Evolutionary conservation across 2,888 invertebrate genomes (phyloP), one percentile per base, ranked within the genome.

Genomic region (Apodemia mormo): DNA sequence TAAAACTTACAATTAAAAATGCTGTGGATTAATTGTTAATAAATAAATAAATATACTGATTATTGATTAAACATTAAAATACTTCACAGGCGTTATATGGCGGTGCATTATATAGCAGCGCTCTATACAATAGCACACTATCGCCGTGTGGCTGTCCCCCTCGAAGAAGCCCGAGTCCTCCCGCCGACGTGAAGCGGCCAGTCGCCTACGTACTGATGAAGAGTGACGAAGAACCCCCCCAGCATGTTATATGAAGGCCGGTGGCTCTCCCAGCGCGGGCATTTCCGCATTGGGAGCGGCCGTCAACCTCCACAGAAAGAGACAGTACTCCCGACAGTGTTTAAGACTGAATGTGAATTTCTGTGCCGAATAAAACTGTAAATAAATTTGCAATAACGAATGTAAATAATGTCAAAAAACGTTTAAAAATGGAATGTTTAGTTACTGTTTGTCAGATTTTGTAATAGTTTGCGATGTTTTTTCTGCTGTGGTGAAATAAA

Each of bases 191-290:
- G 66, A 92, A 92, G 76, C 93, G 95, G 56, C 94, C 94, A 9
- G 90, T 95, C 6, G 95, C 95, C 52, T 95, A 95, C 84, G 94
- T 95, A 70, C 93, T 95, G 75, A 94, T 95, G 94, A 95, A 95
- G 87, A 94, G 94, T 64, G 94, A 94, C 78, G 93, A 94, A 78
- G 94, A 94, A 75, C 92, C 92, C 0, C 93, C 93, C 2, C 94
- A 95, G 72, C 96, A 96, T 85, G 96, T 96, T 88, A 96, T 96
- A 95, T 96, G 96, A 96, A 96, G 96, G 94, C 96, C 96, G 92
- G 96, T 96, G 84, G 95, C 96, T 95, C 96, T 96, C 93, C 96
- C 96, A 82, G 95, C 96, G 83, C 90, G 95, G 80, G 87, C 87
- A n/a, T 88, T 90, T 86, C 87, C 93, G 74, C 94, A 93, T 75